phyloP scores from a whole-genome alignment of 2,888 invertebrate species.

The Drosophila dives region DNA sequence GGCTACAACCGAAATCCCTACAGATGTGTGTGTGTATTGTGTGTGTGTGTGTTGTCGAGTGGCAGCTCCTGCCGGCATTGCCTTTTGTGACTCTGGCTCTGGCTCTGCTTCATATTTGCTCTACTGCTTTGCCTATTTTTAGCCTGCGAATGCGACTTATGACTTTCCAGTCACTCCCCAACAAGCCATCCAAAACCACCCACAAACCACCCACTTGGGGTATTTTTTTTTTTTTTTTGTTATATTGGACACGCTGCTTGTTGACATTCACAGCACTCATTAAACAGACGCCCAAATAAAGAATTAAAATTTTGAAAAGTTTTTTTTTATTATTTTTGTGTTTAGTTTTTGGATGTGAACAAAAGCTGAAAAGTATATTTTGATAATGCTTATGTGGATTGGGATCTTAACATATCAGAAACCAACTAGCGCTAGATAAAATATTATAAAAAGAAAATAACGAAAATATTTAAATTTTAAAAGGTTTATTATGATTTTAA shows the following conservation, averaged over 20 bases:
- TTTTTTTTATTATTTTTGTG: background rate
- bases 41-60: conserved; percentile 30
- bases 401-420: background rate
- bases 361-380: background rate
- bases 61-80: conserved; percentile 13
- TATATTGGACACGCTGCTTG: conserved; percentile 59
- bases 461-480: background rate
- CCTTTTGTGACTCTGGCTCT: conserved; percentile 29
- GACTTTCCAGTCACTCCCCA: conserved; percentile 53
- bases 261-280: conserved; percentile 77
- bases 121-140: conserved; percentile 75
- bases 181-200: background rate
- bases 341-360: background rate
- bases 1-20: conserved; percentile 48
- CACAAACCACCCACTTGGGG: background rate
- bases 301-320: background rate
- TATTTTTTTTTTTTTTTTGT: conserved; percentile 15
- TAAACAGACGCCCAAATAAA: conserved; percentile 48
- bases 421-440: background rate
- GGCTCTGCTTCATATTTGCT: conserved; percentile 65
- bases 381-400: background rate
- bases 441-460: background rate
- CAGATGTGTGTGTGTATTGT: conserved; percentile 11
- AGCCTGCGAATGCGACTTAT: conserved; percentile 66
- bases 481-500: background rate